phyloP scores from a whole-genome alignment of 1,140 invertebrate genomes.

The Diorhabda sublineata region DNA sequence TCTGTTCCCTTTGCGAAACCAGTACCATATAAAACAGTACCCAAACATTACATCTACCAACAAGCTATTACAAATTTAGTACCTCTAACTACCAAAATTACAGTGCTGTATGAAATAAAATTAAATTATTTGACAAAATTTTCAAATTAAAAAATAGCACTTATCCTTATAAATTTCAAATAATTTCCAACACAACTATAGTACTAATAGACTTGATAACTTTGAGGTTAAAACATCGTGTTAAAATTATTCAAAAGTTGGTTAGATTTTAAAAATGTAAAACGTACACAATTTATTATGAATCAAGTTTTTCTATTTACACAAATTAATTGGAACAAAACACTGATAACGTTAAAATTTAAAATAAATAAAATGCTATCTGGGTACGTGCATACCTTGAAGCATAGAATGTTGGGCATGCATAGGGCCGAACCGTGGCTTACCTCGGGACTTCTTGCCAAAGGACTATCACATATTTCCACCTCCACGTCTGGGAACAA shows the following conservation, averaged over 20 bases:
- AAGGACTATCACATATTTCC: constrained; percentile 39
- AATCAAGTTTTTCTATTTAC: background rate
- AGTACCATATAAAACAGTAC: constrained; percentile 6
- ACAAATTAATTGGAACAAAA: background rate
- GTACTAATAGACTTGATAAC: no score
- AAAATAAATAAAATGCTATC: constrained; percentile 11
- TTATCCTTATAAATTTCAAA: no score
- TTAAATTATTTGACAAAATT: no score
- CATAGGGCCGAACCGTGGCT: constrained; percentile 64
- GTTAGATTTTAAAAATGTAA: background rate
- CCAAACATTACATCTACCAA: constrained; percentile 4
- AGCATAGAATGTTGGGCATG: constrained; percentile 73
- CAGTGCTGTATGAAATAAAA: no score
- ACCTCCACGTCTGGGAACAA: constrained; percentile 24
- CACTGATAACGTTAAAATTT: background rate
- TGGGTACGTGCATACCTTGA: constrained; percentile 60
- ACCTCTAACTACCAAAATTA: no score
- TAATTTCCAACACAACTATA: no score
- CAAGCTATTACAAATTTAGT: background rate
- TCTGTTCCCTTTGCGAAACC: no score
- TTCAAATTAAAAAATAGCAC: no score
- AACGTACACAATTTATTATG: background rate
- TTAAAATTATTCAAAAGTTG: no score
- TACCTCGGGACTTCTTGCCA: constrained; percentile 56
- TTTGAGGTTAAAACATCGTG: no score